Conservation (phyloP, 2,888 invertebrate species). For the Octodonta nipae region DNA sequence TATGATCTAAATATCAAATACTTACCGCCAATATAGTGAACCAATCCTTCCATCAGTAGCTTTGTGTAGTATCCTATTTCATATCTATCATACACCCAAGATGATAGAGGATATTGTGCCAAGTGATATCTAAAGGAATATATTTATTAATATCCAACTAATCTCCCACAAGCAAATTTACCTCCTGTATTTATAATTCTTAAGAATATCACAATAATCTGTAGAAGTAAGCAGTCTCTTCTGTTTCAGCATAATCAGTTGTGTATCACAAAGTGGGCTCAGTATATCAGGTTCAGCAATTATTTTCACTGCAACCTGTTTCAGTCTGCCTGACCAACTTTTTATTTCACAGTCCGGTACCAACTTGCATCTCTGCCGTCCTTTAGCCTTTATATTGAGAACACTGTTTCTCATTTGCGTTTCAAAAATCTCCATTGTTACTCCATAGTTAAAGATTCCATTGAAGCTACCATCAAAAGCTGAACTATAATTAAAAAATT, state of each 20-base stretch:
- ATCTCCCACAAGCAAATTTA: conserved; percentile 13
- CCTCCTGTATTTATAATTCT: conserved; percentile 29
- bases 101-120: conserved; percentile 27
- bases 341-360: conserved; percentile 31
- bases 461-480: no score
- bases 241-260: conserved; percentile 36
- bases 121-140: conserved; percentile 25
- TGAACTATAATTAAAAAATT: conserved; percentile 1
- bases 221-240: conserved; percentile 29
- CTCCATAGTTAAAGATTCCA: conserved; percentile 37
- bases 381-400: conserved; percentile 53
- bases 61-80: conserved; percentile 29
- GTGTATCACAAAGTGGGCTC: conserved; percentile 40
- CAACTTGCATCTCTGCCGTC: conserved; percentile 60
- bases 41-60: conserved; percentile 22
- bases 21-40: conserved; percentile 24
- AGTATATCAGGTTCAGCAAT: conserved; percentile 51
- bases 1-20: no score
- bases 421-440: conserved; percentile 55
- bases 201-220: conserved; percentile 22
- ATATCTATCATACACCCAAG: conserved; percentile 31
- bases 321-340: conserved; percentile 32
- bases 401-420: conserved; percentile 44
- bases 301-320: conserved; percentile 49
- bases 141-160: neutral